Evolutionary conservation across 2,113 vertebrate species (phyloP).

Genomic region (Gnathonemus echidnorhynchus): DNA sequence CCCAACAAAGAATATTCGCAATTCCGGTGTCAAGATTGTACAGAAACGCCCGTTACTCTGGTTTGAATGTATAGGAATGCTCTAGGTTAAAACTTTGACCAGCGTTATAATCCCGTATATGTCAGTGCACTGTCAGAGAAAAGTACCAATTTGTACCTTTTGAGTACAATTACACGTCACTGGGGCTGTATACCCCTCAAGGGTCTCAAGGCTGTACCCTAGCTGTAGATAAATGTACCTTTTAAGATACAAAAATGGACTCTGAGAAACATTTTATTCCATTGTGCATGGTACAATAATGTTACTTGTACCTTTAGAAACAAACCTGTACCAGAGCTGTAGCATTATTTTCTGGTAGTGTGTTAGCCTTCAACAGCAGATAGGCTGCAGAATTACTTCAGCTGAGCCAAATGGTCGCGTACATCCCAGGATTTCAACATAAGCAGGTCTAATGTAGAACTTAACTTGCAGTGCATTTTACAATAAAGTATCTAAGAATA

Average conservation of each 20-base stretch:
- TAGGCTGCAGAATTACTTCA: not conserved
- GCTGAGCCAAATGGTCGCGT: not conserved
- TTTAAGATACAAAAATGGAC: not conserved
- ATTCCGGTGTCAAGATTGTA: not conserved
- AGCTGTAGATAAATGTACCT: not conserved
- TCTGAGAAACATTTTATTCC: not conserved
- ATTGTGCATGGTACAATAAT: not conserved
- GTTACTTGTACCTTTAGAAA: not conserved
- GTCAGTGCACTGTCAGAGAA: not conserved
- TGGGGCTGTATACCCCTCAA: not conserved
- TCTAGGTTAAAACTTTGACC: not conserved
- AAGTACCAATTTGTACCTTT: not conserved
- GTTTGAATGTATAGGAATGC: not conserved
- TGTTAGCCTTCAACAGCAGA: not conserved
- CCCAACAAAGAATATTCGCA: not conserved
- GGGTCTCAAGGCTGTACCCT: not conserved
- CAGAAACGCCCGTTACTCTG: not conserved
- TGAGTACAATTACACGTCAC: not conserved
- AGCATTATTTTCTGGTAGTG: not conserved
- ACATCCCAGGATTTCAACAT: not conserved
- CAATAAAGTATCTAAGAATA: not conserved
- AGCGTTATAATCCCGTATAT: not conserved
- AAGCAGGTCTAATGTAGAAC: not conserved
- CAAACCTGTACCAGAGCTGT: not conserved
- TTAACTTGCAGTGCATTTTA: not conserved